phyloP scores from a whole-genome alignment of 2,113 vertebrate species.

The Lipotes vexillifer region DNA sequence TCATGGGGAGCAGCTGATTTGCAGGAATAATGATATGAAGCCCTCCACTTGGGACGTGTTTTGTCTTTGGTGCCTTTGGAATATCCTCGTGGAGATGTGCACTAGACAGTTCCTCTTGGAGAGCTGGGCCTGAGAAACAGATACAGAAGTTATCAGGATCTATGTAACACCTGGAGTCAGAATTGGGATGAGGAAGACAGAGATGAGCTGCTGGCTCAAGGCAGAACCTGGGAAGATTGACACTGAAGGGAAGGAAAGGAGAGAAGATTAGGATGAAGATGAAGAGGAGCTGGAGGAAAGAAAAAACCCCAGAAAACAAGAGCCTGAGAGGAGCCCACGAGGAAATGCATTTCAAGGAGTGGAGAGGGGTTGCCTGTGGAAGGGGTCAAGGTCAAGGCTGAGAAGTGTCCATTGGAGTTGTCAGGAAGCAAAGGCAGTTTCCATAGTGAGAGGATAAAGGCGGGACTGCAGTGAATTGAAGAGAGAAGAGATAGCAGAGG shows the following conservation, averaged over 20 bases:
- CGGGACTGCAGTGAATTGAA: not conserved
- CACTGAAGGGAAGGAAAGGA: not conserved
- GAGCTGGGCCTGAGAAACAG: not conserved
- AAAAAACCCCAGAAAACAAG: not conserved
- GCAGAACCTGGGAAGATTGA: not conserved
- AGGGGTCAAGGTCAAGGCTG: not conserved
- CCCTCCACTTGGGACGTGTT: not conserved
- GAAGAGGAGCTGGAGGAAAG: not conserved
- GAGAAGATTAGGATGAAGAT: not conserved
- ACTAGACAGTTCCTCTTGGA: not conserved
- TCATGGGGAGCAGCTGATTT: not conserved
- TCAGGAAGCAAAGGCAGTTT: not conserved
- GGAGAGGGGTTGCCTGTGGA: not conserved
- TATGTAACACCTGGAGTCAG: not conserved
- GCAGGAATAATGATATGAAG: not conserved
- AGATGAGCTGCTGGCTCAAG: not conserved
- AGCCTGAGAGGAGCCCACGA: not conserved
- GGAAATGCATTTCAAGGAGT: not conserved
- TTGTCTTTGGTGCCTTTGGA: not conserved
- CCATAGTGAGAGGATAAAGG: not conserved
- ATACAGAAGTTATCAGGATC: not conserved
- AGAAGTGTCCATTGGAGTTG: not conserved
- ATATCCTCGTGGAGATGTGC: not conserved
- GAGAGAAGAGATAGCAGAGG: not conserved
- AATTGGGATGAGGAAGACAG: not conserved